Percentiles rank a stretch among this genome's conserved stretches.
Conservation (phyloP, 2,797 vertebrate species). For the Natrix natrix region DNA sequence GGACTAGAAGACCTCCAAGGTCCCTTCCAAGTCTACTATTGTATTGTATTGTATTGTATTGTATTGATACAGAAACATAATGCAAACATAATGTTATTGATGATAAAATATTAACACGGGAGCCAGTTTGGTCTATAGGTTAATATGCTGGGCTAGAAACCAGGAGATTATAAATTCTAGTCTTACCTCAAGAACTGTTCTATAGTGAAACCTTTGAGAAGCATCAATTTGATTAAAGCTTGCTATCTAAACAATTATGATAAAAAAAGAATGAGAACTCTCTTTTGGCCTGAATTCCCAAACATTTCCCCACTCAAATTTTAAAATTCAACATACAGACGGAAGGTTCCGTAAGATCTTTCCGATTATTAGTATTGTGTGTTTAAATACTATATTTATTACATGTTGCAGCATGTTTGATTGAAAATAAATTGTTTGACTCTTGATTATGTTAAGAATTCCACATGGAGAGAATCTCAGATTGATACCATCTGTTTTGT, state of each 20-base stretch:
- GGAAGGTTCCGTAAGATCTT: not conserved
- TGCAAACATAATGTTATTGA: not conserved
- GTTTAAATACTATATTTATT: not conserved
- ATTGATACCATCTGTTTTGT: conserved; percentile 22
- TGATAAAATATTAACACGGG: not conserved
- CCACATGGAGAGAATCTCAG: conserved; percentile 25
- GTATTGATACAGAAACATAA: no score
- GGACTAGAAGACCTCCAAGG: no score
- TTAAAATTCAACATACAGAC: not conserved
- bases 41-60: no score
- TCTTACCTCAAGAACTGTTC: not conserved
- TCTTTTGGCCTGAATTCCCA: not conserved
- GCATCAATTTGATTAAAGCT: not conserved
- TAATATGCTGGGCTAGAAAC: not conserved
- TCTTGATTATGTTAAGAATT: conserved; percentile 25
- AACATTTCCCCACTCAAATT: not conserved
- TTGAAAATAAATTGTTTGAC: conserved; percentile 24
- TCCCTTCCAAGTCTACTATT: no score
- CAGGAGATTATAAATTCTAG: not conserved
- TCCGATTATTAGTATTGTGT: not conserved
- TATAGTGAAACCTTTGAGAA: not conserved
- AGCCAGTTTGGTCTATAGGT: not conserved
- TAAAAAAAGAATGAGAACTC: not conserved
- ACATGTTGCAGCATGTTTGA: not conserved
- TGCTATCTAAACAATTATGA: not conserved